Base-by-base conservation (phyloP, 2,888 invertebrate genomes). In the Agrypnus murinus region DNA sequence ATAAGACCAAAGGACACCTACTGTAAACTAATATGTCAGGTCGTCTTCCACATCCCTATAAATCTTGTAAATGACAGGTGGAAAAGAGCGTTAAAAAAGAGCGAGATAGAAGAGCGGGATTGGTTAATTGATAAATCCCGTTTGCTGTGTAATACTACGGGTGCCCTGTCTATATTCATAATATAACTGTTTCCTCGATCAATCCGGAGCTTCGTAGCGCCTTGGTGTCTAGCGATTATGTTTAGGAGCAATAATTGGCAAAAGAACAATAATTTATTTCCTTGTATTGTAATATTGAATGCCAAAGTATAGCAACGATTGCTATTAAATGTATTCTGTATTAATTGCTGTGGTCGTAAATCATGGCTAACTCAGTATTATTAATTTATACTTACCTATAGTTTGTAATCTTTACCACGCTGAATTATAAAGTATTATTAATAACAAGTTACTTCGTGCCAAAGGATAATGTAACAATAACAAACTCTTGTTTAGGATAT, bases 1-100 rank as follows among this genome's bases (percentile, higher is more conserved):
- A 81, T 81, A 81, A 82, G 82, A 83, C 83, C 83, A 83, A 84
- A 78, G 80, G 78, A 81, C 78, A 79, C 77, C 80, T 74, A 71
- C 62, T 73, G 71, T 73, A 73, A 66, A 75, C 73, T 65, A 69
- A 75, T 77, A 73, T 75, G 78, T 74, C 76, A 77, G 77, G 77
- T 76, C 77, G 79, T 80, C 79, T 80, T 79, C 79, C 79, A 79
- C 80, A 77, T 68, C 53, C 74, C 74, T 62, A 62, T n/a, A 69
- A 71, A 65, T 72, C 65, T 70, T 68, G 68, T 71, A 71, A 68
- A 71, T 59, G 72, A 60, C 74, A 64, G 50, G 65, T 60, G 69
- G 60, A 46, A 3, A 31, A 50, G 31, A 31, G 32, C n/a, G n/a
- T n/a, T n/a, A n/a, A n/a, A n/a, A n/a, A n/a, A n/a, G n/a, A n/a